Base-by-base conservation (phyloP, 1,140 invertebrate genomes). In the Drosophila seguyi region DNA sequence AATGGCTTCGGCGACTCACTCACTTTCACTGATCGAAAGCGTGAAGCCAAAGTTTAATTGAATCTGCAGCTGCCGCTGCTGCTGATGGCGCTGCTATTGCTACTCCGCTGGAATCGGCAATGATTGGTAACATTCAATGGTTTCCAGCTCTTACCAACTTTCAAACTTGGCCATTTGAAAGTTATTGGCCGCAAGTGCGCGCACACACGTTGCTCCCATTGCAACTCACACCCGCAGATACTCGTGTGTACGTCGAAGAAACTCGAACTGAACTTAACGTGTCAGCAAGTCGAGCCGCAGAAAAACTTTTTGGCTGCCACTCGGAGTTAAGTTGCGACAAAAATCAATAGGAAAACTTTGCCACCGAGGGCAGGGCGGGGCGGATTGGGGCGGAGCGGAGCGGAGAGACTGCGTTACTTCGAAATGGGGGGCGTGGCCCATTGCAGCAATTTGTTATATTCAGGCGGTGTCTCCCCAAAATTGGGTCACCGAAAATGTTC, bases 31-130 rank as follows among this genome's bases (percentile, higher is more conserved):
- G 80, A 88, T 90, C 63, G 77, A 84, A 88, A 88, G 84, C 84
- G 84, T 80, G 81, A 84, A 87, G 84, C 56, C 73, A 88, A 88
- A 87, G 84, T 88, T 87, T 87, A 87, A 87, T 87, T 87, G 84
- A 87, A 87, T 83, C 66, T 82, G 56, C 65, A 77, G 74, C 74
- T 69, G 73, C 74, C 61, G 73, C 48, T 31, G 38, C 53, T 20
- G 29, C 27, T 6, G 25, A 58, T 81, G 55, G 60, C 55, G 55
- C 61, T 60, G 72, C 34, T 29, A 14, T 18, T 22, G 31, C 48
- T 39, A 39, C 63, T 52, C 68, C 18, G 44, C 42, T 76, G 50
- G 20, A 50, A 57, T 67, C 62, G 74, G 57, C 66, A 75, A 79
- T 87, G 86, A 87, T 87, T 87, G 83, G 83, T 78, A 72, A 78